phyloP scores from a whole-genome alignment of 35 echinoderm and acorn worm genomes.

The Strongylocentrotus purpuratus region DNA sequence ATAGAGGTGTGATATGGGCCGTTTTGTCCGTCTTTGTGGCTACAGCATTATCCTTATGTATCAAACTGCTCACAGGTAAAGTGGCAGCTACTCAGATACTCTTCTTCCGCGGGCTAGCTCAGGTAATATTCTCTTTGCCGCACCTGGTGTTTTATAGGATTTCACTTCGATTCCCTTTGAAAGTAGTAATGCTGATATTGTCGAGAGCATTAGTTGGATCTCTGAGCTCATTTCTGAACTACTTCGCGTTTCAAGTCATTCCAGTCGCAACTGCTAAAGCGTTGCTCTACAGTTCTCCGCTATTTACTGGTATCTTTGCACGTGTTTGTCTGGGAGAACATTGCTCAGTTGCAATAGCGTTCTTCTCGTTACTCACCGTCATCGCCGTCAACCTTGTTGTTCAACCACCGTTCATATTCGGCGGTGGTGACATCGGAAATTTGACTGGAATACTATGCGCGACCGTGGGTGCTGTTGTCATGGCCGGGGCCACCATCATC shows the following conservation, averaged over 20 bases:
- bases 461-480: neutral
- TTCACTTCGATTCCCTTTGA: neutral
- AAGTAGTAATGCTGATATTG: neutral
- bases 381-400: neutral
- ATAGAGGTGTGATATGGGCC: neutral
- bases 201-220: neutral
- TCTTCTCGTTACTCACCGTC: neutral
- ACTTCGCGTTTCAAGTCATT: neutral
- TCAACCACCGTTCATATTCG: slow-evolving; percentile 27
- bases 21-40: neutral
- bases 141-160: neutral
- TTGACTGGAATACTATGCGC: neutral
- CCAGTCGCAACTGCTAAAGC: neutral
- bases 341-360: neutral
- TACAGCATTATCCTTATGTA: neutral
- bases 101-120: neutral
- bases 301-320: slow-evolving; percentile 1
- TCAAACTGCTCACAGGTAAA: neutral
- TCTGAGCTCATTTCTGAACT: neutral
- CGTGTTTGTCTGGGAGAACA: neutral
- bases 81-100: neutral
- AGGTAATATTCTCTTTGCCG: neutral
- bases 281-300: neutral
- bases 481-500: neutral
- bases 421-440: neutral